Evolutionary conservation across 2,888 invertebrate genomes (phyloP).

Genomic region (Phortica magna): DNA sequence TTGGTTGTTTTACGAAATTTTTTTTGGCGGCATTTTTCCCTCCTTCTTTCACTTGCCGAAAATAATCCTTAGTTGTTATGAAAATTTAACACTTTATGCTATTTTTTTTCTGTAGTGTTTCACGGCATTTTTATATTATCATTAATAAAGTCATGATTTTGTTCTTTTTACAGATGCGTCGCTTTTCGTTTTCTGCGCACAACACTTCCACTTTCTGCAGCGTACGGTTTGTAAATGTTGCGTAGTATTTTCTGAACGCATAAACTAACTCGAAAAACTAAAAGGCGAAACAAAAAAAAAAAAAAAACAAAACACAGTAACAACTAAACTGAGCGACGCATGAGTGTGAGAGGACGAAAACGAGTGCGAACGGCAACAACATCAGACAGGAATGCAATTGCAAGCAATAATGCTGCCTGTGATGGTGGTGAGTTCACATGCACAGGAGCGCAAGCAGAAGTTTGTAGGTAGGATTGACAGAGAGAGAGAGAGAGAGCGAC

Average conservation of each 20-base stretch:
- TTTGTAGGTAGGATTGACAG: neutral
- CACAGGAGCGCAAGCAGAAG: neutral
- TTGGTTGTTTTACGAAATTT: neutral
- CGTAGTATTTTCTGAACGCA: constrained; percentile 60
- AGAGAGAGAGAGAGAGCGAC: neutral
- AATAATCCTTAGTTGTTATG: too few relatives aligned
- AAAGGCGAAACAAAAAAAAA: too few relatives aligned
- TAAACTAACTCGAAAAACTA: constrained; percentile 41
- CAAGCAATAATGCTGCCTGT: constrained; percentile 50
- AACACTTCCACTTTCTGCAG: constrained; percentile 74
- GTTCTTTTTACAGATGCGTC: too few relatives aligned
- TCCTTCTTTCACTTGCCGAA: neutral
- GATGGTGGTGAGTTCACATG: constrained; percentile 14
- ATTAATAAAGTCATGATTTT: too few relatives aligned
- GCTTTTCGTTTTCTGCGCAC: neutral
- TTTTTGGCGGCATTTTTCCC: neutral
- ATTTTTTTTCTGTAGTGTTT: too few relatives aligned
- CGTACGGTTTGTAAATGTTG: constrained; percentile 75
- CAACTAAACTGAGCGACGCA: constrained; percentile 35
- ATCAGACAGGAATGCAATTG: constrained; percentile 70
- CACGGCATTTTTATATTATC: too few relatives aligned
- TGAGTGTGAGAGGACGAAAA: constrained; percentile 35
- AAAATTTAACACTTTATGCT: too few relatives aligned
- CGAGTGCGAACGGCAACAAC: constrained; percentile 8
- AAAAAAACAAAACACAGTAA: constrained; percentile 2